Evolutionary conservation across 2,113 vertebrate genomes (phyloP).

Genomic region (Uropsilus gracilis): DNA sequence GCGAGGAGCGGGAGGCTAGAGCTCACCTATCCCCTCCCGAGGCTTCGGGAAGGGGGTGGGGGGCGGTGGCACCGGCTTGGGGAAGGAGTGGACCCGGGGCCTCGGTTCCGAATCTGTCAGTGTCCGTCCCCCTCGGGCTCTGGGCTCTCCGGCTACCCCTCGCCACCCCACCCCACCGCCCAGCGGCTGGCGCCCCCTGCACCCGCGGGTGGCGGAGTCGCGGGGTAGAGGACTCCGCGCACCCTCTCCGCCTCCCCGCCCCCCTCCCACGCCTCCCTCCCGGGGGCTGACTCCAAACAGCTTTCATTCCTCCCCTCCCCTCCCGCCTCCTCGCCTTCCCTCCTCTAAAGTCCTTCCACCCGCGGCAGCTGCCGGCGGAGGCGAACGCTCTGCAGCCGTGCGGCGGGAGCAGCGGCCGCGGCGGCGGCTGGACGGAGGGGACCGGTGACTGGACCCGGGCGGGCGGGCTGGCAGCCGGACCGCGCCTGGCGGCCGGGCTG

Average conservation of each 20-base stretch:
- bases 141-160: background rate
- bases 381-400: conserved; percentile 10
- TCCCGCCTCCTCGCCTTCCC: conserved; percentile 60
- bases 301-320: conserved; percentile 73
- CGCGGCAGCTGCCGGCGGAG: conserved; percentile 57
- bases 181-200: background rate
- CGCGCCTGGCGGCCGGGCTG: background rate
- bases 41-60: background rate
- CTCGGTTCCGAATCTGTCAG: background rate
- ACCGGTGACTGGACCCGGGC: background rate
- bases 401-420: conserved; percentile 46
- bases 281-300: conserved; percentile 68
- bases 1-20: conserved; percentile 58
- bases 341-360: conserved; percentile 37
- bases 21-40: conserved; percentile 69
- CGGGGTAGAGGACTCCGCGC: conserved; percentile 69
- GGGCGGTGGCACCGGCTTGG: background rate
- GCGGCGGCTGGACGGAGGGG: background rate
- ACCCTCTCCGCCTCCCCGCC: conserved; percentile 66
- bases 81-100: background rate
- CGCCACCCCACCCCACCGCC: background rate
- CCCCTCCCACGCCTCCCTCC: conserved; percentile 30
- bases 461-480: no score
- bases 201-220: conserved; percentile 69
- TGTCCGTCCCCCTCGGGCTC: background rate